Evolutionary conservation across 2,888 invertebrate species (phyloP).

Genomic region (Caenorhabditis panamensis): DNA sequence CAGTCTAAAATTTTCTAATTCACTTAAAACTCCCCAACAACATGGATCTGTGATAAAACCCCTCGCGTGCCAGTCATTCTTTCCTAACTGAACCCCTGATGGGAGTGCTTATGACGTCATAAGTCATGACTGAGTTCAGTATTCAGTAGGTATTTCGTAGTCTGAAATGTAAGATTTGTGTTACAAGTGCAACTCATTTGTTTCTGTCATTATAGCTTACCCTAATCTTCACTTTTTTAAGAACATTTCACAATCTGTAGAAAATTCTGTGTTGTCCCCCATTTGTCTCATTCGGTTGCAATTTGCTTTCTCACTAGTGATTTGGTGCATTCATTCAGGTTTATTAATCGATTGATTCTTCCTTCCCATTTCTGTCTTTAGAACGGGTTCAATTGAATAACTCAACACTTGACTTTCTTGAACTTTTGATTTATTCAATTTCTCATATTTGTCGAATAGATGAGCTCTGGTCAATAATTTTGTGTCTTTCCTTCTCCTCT

Average conservation of each 20-base stretch:
- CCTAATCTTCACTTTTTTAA: not conserved
- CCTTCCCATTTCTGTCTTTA: slow-evolving; percentile 5
- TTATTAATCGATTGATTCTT: slow-evolving; percentile 4
- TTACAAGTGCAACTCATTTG: slow-evolving; percentile 22
- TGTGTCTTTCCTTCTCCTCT: not conserved
- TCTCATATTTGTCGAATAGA: not conserved
- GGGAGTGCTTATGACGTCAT: not conserved
- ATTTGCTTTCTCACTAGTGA: not conserved
- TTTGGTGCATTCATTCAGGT: slow-evolving; percentile 9
- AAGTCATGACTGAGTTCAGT: too few relatives aligned
- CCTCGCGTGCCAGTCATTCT: too few relatives aligned
- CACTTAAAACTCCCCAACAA: too few relatives aligned
- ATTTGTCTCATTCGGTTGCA: not conserved
- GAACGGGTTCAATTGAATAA: not conserved
- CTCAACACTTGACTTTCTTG: not conserved
- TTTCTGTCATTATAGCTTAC: slow-evolving; percentile 25
- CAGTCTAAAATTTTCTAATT: too few relatives aligned
- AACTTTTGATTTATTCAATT: not conserved
- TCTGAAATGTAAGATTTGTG: slow-evolving; percentile 10
- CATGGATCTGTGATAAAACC: too few relatives aligned
- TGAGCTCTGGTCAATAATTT: not conserved
- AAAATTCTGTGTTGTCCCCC: not conserved
- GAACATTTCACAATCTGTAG: not conserved
- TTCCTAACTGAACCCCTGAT: too few relatives aligned
- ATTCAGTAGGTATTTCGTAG: not conserved